Evolutionary conservation across 2,888 invertebrate species (phyloP), one percentile per base, ranked within the genome.

Genomic region (Sycophila texana): DNA sequence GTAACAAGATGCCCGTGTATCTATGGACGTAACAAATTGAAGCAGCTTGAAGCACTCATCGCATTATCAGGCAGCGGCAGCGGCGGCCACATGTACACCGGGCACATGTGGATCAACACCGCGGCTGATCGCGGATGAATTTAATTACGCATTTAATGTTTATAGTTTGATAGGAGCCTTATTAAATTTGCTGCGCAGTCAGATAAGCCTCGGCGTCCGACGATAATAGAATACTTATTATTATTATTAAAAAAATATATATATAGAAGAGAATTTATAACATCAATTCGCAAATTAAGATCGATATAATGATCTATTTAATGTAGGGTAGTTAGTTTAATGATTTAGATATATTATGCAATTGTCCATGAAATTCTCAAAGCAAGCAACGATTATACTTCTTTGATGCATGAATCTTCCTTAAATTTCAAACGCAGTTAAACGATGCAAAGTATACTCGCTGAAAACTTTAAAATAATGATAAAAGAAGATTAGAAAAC

Each of bases 91-190:
- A 10, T 39, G 10, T 67, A 57, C 58, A 58, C n/a, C 26, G 60
- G 30, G 67, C 67, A 53, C 67, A 75, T 67, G 66, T 75, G 49
- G 67, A 51, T 63, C 70, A 68, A 76, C 76, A 76, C 26, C 20
- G 58, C 16, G 16, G n/a, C 55, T 63, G 39, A 61, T 68, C 75
- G 39, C 13, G 51, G 67, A 18, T 53, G 67, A 75, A 75, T 75
- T 75, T 75, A 75, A 75, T 75, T 75, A 75, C 74, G 68, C 58
- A n/a, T n/a, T 53, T 20, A 39, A 39, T 75, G 67, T 75, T 75
- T 75, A 67, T 58, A 67, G 67, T 60, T 18, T 57, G 75, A 75
- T 68, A 68, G 58, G n/a, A 14, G 53, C 16, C 61, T 68, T 68
- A 68, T 75, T 68, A 61, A 75, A 75, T 51, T 61, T 68, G 58